Base-by-base conservation (phyloP, 2,888 invertebrate genomes). In the Ophion ellenae region DNA sequence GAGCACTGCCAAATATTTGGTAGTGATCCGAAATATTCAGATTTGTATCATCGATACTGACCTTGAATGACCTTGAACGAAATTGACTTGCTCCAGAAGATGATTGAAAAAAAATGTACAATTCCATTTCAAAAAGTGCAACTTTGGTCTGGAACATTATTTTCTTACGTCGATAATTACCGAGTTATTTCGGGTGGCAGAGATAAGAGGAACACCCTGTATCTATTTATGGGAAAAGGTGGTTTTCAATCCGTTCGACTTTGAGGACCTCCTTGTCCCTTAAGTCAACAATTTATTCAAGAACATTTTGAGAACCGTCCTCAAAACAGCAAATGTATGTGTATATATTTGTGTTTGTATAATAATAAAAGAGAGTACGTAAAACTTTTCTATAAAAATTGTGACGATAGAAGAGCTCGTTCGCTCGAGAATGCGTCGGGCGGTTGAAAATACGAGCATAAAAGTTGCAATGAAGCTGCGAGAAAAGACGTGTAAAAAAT, bases 381-480 rank as follows among this genome's bases (percentile, higher is more conserved):
- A 70, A 59, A 69, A 70, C 47, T 78, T 47, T 61, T 74, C 70
- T 75, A 82, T 85, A 79, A 85, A 85, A 85, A 70, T 82, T 9
- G 70, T 75, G 75, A 71, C 45, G 70, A 61, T 79, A 47, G 70
- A 36, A 82, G 67, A 82, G 63, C 17, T 59, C 74, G 75, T 75
- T 79, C 59, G 64, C 28, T 69, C 59, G 73, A 67, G 69, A 74
- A 53, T 24, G 47, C 64, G 69, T 74, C 69, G 67, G 64, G 67
- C 64, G 69, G 63, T 81, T 69, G 59, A 81, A 81, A 85, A 81
- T 78, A 64, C 57, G 81, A 79, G 67, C 70, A 64, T 79, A 66
- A 79, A 82, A 82, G 64, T 82, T 79, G 64, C 59, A 57, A 64
- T 53, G 75, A 61, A 53, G 74, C 78, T 78, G 64, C 59, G 63